phyloP scores from a whole-genome alignment of 2,113 vertebrate genomes.

The Meriones unguiculatus region DNA sequence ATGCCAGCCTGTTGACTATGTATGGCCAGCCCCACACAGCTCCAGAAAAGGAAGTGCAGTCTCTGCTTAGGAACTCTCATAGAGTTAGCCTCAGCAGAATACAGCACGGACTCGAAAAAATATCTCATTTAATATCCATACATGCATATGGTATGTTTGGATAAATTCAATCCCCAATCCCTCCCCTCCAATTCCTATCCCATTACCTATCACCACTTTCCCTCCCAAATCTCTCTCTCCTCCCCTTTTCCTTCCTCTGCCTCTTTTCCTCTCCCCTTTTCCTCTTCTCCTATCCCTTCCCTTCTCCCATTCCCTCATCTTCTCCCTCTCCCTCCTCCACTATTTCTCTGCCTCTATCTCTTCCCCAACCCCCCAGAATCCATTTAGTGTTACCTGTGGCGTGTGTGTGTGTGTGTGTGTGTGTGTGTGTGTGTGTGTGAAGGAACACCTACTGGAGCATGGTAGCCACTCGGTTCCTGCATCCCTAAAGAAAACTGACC shows the following conservation, averaged over 20 bases:
- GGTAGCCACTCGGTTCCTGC: not conserved
- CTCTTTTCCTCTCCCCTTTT: not conserved
- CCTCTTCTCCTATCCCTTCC: too few relatives aligned
- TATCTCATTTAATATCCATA: not conserved
- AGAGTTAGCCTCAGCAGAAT: not conserved
- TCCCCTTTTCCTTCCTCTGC: too few relatives aligned
- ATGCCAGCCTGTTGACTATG: not conserved
- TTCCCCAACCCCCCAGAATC: not conserved
- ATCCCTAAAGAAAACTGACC: not conserved
- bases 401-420: not conserved
- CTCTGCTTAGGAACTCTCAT: not conserved
- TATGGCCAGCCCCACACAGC: not conserved
- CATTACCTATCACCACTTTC: not conserved
- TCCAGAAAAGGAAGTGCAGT: slow-evolving; percentile 25
- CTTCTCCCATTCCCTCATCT: not conserved
- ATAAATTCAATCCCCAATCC: not conserved
- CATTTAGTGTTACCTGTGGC: not conserved
- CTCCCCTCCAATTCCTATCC: not conserved
- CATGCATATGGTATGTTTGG: not conserved
- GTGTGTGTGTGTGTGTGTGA: not conserved
- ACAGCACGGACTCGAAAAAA: not conserved
- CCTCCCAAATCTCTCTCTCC: not conserved
- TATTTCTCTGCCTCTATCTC: not conserved
- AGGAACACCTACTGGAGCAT: not conserved
- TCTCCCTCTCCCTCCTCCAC: too few relatives aligned